Base-by-base conservation (phyloP, 2,888 invertebrate species). In the Eupithecia abbreviata region DNA sequence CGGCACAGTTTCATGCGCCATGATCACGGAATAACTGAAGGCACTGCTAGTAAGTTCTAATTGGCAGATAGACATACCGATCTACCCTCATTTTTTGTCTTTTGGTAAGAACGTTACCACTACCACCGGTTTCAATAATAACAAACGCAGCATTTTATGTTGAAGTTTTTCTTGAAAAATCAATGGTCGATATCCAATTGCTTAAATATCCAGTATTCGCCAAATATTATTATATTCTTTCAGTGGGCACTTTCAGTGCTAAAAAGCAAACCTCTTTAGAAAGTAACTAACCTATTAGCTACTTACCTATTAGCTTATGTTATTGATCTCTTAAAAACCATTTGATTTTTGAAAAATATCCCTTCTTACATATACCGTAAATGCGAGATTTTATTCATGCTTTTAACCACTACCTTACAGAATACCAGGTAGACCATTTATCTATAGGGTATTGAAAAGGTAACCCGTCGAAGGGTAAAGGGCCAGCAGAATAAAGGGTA, bases 401-500 rank as follows among this genome's bases (percentile, higher is more conserved):
- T 58, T 58, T 62, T 62, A 62, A 62, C 62, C 62, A 62, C 62
- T 58, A 18, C 55, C 55, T 30, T 10, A 30, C 12, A 10, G 30
- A 30, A 30, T 30, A 10, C n/a, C 18, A 62, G 30, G 62, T 30
- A 30, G 62, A 62, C 30, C 62, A 62, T 62, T 62, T 62, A 62
- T 62, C 62, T 62, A 62, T 62, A 69, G 73, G 71, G 55, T 77
- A 79, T 77, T 72, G 76, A 72, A 71, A 75, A 76, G 75, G 75
- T 72, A 73, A 73, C 10, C 71, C 74, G 18, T 72, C 65, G 70
- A 71, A 81, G 77, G 82, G 80, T 81, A 83, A 82, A 81, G 81
- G 80, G 78, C 79, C 82, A 77, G 77, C 82, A 77, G 77, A 82
- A 85, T 84, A 85, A 86, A 83, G 85, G 85, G 82, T 87, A 87